Base-by-base conservation (phyloP, 2,797 vertebrate species). In the Sebastes steindachneri region DNA sequence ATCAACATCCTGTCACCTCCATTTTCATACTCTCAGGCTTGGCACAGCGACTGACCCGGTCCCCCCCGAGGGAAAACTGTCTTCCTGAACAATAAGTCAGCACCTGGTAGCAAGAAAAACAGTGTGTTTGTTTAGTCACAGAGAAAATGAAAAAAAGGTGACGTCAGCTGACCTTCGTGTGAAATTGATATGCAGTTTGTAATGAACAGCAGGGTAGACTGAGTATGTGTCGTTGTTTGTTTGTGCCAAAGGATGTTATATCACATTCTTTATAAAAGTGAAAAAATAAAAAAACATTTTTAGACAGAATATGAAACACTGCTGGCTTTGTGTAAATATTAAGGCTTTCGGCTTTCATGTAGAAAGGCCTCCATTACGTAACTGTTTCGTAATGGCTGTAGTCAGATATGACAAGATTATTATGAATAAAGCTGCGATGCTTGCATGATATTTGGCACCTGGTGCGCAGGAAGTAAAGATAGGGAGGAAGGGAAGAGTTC, bases 1-100 rank as follows among this genome's bases (percentile, higher is more conserved):
- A 92, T 93, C 91, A 92, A 80, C 90, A 90, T 93, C 86, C 88
- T 91, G 90, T 92, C 94, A 91, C 91, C 88, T 88, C 88, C 87
- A 80, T 88, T 93, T 90, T 92, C 84, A 85, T 83, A 82, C 70
- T 82, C 71, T 77, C 7, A 54, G 72, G 55, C 83, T 80, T 41
- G 69, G 83, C 87, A 78, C 77, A 19, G 78, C 4, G 25, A 72
- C 86, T 89, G 82, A 83, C 78, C 86, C 53, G 26, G 2, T 7
- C 31, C 41, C 66, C 2, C 67, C 9, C 1, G 3, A 29, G 74
- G 71, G 66, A 67, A 65, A 80, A 77, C 65, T 73, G 70, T 84
- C 88, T 86, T 64, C 63, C 82, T 76, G 41, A 86, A 85, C 84
- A 88, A 86, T 74, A 83, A 79, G 79, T 81, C 79, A 54, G 70